phyloP scores from a whole-genome alignment of 2,113 vertebrate species.

The Agapornis roseicollis region DNA sequence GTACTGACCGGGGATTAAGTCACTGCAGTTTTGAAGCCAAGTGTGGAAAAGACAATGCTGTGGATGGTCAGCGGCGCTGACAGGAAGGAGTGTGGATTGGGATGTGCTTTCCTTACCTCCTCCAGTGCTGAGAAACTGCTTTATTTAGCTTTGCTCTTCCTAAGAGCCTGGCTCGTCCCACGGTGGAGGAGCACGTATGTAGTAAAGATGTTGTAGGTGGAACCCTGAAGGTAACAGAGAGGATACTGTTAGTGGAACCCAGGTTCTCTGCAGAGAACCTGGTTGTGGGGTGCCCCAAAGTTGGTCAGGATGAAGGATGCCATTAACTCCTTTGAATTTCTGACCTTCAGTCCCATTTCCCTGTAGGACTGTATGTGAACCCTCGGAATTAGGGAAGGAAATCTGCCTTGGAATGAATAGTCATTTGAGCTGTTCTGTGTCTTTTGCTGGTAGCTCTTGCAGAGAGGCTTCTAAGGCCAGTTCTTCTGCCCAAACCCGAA shows the following conservation, averaged over 20 bases:
- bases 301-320: not conserved
- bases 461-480: not conserved
- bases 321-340: not conserved
- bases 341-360: not conserved
- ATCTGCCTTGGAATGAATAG: not conserved
- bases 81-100: slow-evolving; percentile 45
- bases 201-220: not conserved
- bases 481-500: not conserved
- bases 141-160: slow-evolving; percentile 55
- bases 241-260: not conserved
- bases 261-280: not conserved
- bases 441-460: not conserved
- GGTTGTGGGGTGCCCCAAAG: not conserved
- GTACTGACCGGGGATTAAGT: slow-evolving; percentile 13
- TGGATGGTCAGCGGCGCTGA: not conserved
- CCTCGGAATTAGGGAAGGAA: not conserved
- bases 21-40: slow-evolving; percentile 40
- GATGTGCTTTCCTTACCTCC: slow-evolving; percentile 60
- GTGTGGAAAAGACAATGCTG: slow-evolving; percentile 37
- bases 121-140: not conserved
- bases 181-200: slow-evolving; percentile 10
- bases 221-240: not conserved
- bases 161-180: slow-evolving; percentile 25
- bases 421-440: not conserved
- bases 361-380: not conserved